Conservation (phyloP, 2,888 invertebrate species). For the Erannis defoliaria region DNA sequence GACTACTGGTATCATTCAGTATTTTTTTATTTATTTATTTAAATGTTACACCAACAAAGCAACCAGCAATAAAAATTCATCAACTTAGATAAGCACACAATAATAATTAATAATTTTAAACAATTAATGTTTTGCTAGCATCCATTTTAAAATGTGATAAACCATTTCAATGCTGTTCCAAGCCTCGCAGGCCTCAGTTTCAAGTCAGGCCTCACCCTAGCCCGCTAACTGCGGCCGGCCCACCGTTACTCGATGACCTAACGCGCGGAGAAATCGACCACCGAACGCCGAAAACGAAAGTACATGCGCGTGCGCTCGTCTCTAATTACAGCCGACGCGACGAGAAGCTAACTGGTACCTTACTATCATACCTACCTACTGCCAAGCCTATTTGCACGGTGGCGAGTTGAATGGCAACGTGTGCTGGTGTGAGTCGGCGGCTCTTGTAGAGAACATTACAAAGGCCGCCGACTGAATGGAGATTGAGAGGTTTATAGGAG, state of each 20-base stretch:
- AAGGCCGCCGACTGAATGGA: not conserved
- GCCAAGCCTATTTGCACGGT: not conserved
- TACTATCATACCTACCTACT: too few relatives aligned
- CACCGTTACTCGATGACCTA: conserved; percentile 52
- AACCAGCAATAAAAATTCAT: too few relatives aligned
- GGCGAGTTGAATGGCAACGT: not conserved
- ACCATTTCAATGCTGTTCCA: too few relatives aligned
- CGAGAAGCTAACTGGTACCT: conserved; percentile 10
- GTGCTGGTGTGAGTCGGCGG: not conserved
- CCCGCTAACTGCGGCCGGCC: conserved; percentile 12
- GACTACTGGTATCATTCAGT: too few relatives aligned
- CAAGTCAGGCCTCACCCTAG: conserved; percentile 9
- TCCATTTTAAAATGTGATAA: too few relatives aligned
- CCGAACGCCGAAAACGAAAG: conserved; percentile 50
- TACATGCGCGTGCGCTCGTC: conserved; percentile 33
- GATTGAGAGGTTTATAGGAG: not conserved
- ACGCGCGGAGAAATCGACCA: conserved; percentile 48
- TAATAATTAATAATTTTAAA: too few relatives aligned
- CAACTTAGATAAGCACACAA: too few relatives aligned
- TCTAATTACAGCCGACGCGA: conserved; percentile 34
- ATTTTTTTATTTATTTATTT: too few relatives aligned
- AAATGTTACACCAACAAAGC: too few relatives aligned
- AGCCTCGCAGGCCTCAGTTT: not conserved
- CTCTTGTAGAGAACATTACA: too few relatives aligned
- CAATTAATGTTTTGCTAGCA: too few relatives aligned